Evolutionary conservation across 2,888 invertebrate genomes (phyloP).

Genomic region (Cataglyphis livida): DNA sequence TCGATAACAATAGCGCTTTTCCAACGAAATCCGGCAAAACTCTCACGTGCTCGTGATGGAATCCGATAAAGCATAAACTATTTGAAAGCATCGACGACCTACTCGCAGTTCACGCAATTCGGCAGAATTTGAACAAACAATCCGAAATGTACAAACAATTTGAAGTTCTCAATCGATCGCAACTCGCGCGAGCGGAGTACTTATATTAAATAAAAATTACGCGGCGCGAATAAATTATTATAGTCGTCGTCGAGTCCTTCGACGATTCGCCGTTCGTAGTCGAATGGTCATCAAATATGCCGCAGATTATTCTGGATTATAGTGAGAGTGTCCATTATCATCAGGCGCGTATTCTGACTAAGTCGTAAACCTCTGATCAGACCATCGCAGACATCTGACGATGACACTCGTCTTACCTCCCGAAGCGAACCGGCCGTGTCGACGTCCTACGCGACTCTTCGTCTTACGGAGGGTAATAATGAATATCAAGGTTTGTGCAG

Average conservation of each 20-base stretch:
- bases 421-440: constrained; percentile 27
- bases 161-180: constrained; percentile 27
- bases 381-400: constrained; percentile 66
- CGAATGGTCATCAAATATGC: constrained; percentile 61
- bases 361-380: constrained; percentile 74
- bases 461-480: constrained; percentile 29
- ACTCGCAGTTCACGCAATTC: constrained; percentile 18
- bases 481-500: constrained; percentile 49
- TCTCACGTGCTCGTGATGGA: constrained; percentile 8
- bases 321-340: constrained; percentile 73
- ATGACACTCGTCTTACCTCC: constrained; percentile 64
- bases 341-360: constrained; percentile 69
- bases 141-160: constrained; percentile 16
- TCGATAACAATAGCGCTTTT: constrained; percentile 23
- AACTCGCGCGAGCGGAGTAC: neutral
- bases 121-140: neutral
- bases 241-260: constrained; percentile 48
- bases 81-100: constrained; percentile 16
- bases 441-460: constrained; percentile 22
- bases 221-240: constrained; percentile 29
- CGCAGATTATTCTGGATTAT: constrained; percentile 67
- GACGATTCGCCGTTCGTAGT: constrained; percentile 47
- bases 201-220: neutral
- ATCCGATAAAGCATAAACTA: constrained; percentile 42
- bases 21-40: constrained; percentile 2